phyloP scores from a whole-genome alignment of 2,113 vertebrate species.

The Cervus canadensis region DNA sequence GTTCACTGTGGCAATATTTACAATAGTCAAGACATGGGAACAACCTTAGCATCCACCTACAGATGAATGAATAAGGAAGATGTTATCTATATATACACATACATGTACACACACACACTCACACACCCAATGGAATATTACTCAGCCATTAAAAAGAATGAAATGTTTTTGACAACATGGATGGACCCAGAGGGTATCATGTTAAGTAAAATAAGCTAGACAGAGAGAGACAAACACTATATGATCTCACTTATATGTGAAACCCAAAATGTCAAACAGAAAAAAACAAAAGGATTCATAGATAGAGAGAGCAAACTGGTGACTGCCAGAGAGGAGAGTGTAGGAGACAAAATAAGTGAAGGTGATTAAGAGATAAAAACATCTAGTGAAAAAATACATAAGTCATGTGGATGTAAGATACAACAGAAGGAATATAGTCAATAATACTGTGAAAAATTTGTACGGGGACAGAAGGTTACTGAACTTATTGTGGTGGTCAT shows the following conservation, averaged over 20 bases:
- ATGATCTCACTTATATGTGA: not conserved
- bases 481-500: not conserved
- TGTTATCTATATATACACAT: not conserved
- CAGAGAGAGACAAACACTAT: not conserved
- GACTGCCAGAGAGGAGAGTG: not conserved
- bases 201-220: not conserved
- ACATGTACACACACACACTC: not conserved
- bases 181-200: not conserved
- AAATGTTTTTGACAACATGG: not conserved
- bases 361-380: not conserved
- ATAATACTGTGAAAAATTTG: not conserved
- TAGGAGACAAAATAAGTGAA: not conserved
- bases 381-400: not conserved
- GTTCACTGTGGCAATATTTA: not conserved
- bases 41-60: not conserved
- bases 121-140: not conserved
- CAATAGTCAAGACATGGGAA: not conserved
- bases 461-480: not conserved
- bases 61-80: not conserved
- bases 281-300: not conserved
- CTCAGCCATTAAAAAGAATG: not conserved
- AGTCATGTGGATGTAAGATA: not conserved
- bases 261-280: not conserved
- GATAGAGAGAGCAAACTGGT: not conserved
- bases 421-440: not conserved